Base-by-base conservation (phyloP, 2,888 invertebrate genomes). In the Meloe dianella region DNA sequence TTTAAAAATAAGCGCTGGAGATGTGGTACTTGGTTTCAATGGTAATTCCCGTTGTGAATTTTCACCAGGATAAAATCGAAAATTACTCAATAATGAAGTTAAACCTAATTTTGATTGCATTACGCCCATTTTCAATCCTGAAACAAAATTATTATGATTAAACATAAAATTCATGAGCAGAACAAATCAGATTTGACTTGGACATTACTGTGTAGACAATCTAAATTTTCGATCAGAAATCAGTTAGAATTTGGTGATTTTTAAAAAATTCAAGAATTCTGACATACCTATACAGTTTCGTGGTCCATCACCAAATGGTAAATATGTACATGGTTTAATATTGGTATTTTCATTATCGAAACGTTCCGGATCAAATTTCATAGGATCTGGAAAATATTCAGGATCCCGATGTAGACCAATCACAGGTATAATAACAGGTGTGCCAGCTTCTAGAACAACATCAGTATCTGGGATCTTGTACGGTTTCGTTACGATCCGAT, bases 251-350 rank as follows among this genome's bases (percentile, higher is more conserved):
- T 6, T 10, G 32, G 10, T 32, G 27, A 4, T n/a, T 32, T 32
- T 7, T n/a, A n/a, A n/a, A n/a, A n/a, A n/a, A n/a, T 32, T 2
- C 8, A 32, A 32, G 7, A 32, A 10, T 32, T 9, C 32, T 6
- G 32, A 9, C 8, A 9, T 65, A 68, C 68, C 68, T 51, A 68
- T 68, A 54, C 68, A 68, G 35, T 61, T 64, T 47, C 67, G n/a
- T 20, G 67, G 67, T 24, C 67, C 67, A 56, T 64, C 67, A n/a
- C 68, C 68, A 38, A 68, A 68, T 2, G 68, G 65, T 24, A 65
- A 41, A 65, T 60, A 68, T 6, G 56, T 67, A 27, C 51, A 64
- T 17, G 63, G 61, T 57, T 32, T 32, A 10, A 62, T 32, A 27
- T 63, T 57, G 24, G 5, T 27, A 41, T 27, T 63, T 14, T 57